Conservation (phyloP, 1,140 invertebrate species). For the Pectinophora gossypiella region DNA sequence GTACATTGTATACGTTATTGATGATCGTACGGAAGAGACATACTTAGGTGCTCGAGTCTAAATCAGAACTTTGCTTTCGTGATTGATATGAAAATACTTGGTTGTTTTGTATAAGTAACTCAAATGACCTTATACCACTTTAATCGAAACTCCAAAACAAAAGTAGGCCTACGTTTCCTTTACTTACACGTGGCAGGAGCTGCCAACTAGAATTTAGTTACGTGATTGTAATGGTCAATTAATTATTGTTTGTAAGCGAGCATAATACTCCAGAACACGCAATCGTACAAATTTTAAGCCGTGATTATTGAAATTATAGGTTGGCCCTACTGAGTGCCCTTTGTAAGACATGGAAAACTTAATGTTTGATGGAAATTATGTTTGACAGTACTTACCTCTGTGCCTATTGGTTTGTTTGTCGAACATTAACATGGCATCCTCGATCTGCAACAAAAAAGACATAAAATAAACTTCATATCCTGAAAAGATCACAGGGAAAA, state of each 20-base stretch:
- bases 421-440: conserved; percentile 99
- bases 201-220: conserved; percentile 1
- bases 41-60: background rate
- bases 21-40: conserved; percentile 8
- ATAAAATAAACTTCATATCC: conserved; percentile 56
- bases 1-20: conserved; percentile 8
- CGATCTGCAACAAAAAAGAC: conserved; percentile 91
- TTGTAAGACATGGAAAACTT: background rate
- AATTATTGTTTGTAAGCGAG: conserved; percentile 1
- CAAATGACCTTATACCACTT: too few species aligned
- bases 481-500: conserved; percentile 52
- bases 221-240: conserved; percentile 4
- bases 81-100: too few species aligned
- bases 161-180: background rate
- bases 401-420: conserved; percentile 99
- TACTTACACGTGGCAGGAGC: background rate
- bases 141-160: too few species aligned
- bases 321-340: background rate
- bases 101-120: too few species aligned
- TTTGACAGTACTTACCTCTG: conserved; percentile 90
- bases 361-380: background rate
- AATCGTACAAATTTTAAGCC: conserved; percentile 3
- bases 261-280: background rate
- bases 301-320: conserved; percentile 3
- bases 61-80: conserved; percentile 1